These are phyloP conservation scores for Heloderma charlesbogerti DNA, from an alignment of 2,113 vertebrate species.

Conservation along the genomic window DNA sequence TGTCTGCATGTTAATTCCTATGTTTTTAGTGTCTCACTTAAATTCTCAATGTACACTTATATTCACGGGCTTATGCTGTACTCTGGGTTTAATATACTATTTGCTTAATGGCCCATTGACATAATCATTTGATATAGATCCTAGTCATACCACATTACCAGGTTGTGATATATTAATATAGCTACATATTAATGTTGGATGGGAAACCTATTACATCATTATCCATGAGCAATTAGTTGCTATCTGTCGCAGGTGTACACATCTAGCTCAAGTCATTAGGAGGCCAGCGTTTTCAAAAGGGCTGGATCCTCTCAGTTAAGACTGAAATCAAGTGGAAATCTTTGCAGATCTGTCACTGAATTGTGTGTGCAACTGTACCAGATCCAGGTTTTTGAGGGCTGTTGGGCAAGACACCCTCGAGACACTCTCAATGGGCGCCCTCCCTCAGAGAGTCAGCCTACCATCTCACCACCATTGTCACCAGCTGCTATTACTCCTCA, in stretches of 20 bases:
- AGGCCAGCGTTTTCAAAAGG: constrained; percentile 45
- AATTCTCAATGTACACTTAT: constrained; percentile 64
- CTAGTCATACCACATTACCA: constrained; percentile 64
- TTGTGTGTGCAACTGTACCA: not conserved
- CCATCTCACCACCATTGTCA: too few species aligned
- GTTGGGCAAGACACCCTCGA: too few species aligned
- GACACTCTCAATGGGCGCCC: too few species aligned
- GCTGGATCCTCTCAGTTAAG: constrained; percentile 27
- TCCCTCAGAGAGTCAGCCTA: too few species aligned
- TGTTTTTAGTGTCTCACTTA: constrained; percentile 59
- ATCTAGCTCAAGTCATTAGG: constrained; percentile 55
- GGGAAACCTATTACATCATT: constrained; percentile 68
- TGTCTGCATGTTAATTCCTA: constrained; percentile 55
- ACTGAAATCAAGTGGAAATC: constrained; percentile 42
- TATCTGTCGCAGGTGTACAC: constrained; percentile 57
- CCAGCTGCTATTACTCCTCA: too few species aligned
- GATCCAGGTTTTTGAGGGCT: too few species aligned
- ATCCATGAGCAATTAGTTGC: constrained; percentile 75
- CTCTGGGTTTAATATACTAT: constrained; percentile 72
- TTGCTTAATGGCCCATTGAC: constrained; percentile 75
- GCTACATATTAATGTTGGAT: constrained; percentile 63
- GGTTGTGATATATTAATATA: constrained; percentile 72
- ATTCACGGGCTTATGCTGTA: constrained; percentile 56
- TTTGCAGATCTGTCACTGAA: constrained; percentile 34
- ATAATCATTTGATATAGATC: constrained; percentile 73